Evolutionary conservation across 2,113 vertebrate genomes (phyloP).

Genomic region (Fulmarus glacialis): DNA sequence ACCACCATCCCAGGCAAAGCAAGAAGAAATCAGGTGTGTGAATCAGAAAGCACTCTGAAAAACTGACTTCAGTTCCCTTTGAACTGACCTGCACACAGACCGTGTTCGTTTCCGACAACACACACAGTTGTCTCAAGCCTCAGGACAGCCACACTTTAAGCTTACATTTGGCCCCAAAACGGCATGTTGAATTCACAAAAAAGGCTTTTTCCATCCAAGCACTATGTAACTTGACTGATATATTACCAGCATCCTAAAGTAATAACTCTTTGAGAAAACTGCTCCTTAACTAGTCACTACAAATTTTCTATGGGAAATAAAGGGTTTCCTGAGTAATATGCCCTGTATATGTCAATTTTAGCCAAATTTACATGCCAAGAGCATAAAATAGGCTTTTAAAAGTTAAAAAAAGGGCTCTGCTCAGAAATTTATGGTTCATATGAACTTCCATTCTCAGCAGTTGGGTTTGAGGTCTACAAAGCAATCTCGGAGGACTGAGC

Average conservation of each 20-base stretch:
- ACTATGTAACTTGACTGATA: not conserved
- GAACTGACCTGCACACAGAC: not conserved
- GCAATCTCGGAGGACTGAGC: not conserved
- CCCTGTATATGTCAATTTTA: not conserved
- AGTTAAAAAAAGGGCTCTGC: not conserved
- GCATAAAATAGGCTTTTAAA: not conserved
- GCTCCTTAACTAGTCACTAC: not conserved
- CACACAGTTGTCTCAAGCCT: not conserved
- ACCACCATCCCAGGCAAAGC: not conserved
- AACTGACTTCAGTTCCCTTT: not conserved
- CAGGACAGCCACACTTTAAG: not conserved
- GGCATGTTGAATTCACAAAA: not conserved
- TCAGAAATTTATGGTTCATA: not conserved
- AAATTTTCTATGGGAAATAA: not conserved
- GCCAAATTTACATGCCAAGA: not conserved
- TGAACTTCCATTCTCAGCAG: not conserved
- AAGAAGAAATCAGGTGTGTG: not conserved
- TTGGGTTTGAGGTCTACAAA: not conserved
- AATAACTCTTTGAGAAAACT: not conserved
- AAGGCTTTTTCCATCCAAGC: not conserved
- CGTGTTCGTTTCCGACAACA: not conserved
- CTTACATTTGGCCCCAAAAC: not conserved
- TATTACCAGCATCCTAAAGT: not conserved
- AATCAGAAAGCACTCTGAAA: not conserved
- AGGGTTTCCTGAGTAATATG: not conserved